Percentiles rank a stretch among this genome's conserved stretches.
Evolutionary conservation across 2,888 invertebrate genomes (phyloP).

Genomic region (Erebia aethiops): DNA sequence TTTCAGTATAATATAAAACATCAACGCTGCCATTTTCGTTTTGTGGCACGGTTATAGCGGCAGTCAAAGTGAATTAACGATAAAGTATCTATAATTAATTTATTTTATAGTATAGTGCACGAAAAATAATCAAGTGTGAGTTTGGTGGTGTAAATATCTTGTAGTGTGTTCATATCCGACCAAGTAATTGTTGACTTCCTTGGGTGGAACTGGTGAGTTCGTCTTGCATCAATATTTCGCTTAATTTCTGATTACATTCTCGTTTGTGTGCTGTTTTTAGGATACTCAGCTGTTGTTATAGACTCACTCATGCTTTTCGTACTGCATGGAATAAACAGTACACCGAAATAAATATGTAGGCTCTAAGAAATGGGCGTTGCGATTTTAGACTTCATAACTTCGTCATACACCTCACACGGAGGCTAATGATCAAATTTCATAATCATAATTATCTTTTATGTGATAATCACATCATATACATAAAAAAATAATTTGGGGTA

Average conservation of each 20-base stretch:
- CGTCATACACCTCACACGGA: conserved; percentile 39
- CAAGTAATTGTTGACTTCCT: conserved; percentile 69
- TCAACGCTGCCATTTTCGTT: conserved; percentile 82
- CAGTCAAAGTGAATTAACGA: conserved; percentile 63
- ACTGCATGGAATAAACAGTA: neutral
- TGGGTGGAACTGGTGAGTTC: conserved; percentile 76
- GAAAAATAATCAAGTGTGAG: conserved; percentile 53
- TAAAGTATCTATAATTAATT: conserved; percentile 55
- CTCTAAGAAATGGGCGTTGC: conserved; percentile 69
- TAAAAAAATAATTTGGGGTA: neutral
- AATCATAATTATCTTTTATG: neutral
- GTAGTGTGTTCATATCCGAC: conserved; percentile 51
- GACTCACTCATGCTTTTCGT: neutral
- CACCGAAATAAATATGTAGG: conserved; percentile 11
- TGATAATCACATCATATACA: neutral
- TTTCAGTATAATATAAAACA: conserved; percentile 38
- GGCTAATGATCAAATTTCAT: conserved; percentile 34
- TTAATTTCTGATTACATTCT: conserved; percentile 47
- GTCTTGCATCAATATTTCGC: conserved; percentile 61
- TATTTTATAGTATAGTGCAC: conserved; percentile 52
- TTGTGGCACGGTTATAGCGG: conserved; percentile 78
- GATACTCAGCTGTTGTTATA: neutral
- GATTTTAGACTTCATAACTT: conserved; percentile 61
- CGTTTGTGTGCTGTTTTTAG: conserved; percentile 23
- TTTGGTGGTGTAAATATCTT: conserved; percentile 53